Evolutionary conservation across 2,113 vertebrate species (phyloP).

Genomic region (Channa maculata): DNA sequence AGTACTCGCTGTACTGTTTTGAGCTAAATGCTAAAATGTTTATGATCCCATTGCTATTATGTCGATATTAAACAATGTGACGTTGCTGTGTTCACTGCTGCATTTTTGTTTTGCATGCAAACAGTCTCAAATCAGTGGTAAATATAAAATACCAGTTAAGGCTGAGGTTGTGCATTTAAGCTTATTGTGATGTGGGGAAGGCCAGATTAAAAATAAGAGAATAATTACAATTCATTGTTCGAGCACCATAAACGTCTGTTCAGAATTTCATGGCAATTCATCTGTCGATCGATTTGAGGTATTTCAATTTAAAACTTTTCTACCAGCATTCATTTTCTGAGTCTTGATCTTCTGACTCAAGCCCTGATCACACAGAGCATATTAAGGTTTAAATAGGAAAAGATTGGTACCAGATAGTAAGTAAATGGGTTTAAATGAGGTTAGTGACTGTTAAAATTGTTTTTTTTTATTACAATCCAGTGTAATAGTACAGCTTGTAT

Average conservation of each 20-base stretch:
- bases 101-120: too few relatives aligned
- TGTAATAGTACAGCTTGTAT: background rate
- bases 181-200: too few relatives aligned
- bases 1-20: too few relatives aligned
- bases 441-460: background rate
- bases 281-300: background rate
- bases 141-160: too few relatives aligned
- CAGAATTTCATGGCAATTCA: background rate
- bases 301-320: background rate
- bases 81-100: too few relatives aligned
- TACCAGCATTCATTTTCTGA: background rate
- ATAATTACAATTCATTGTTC: background rate
- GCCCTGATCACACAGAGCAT: background rate
- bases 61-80: too few relatives aligned
- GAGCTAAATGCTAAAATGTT: too few relatives aligned
- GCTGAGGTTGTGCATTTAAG: too few relatives aligned
- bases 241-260: background rate
- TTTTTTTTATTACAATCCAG: background rate
- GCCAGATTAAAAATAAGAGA: background rate
- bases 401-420: background rate
- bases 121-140: too few relatives aligned
- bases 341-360: background rate
- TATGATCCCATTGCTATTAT: too few relatives aligned
- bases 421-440: background rate
- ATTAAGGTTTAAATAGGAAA: background rate